Base-by-base conservation (phyloP, 2,888 invertebrate species). In the Sinhomidia bicolor region DNA sequence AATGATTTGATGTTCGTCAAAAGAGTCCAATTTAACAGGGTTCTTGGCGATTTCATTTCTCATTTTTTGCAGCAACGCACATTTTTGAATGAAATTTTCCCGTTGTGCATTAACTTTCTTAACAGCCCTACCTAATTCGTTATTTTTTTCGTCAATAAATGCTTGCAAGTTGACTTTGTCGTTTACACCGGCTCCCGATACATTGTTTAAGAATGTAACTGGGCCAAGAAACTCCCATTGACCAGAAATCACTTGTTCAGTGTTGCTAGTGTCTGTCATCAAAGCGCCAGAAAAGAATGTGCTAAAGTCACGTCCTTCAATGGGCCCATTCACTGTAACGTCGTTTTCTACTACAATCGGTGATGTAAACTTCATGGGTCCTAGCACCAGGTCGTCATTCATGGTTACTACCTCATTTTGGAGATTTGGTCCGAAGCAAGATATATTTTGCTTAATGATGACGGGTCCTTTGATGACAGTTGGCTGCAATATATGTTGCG, bases 1-100 rank as follows among this genome's bases (percentile, higher is more conserved):
- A 23, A 91, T 90, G 1, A 83, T 62, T 85, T 92, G 92, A 62
- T 90, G 91, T 14, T 78, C 71, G 71, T 92, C 91, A 87, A 92
- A 89, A 7, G 90, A 90, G 57, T 91, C 89, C 12, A 92, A 81
- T 60, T 90, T 91, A 51, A 90, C 57, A 7, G 92, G 90, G 80
- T 85, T 87, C 9, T 62, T 26, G 0, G 84, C 20, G 6, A 91
- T n/a, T 10, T 68, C 54, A 10, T 74, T 20, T 23, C 82, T 51
- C 9, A 90, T 32, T 0, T 44, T n/a, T 41, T 87, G 79, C 0
- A 91, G 82, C 0, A 20, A 2, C 1, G 60, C 17, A 51, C 92
- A 92, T 4, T 79, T 41, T 6, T 83, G 7, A 7, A 76, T 0
- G 54, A 89, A 91, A 0, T n/a, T 10, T 10, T 17, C 10, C 0